Evolutionary conservation across 92 coral and sea anemone genomes (phyloP).

Genomic region (Desmophyllum pertusum): DNA sequence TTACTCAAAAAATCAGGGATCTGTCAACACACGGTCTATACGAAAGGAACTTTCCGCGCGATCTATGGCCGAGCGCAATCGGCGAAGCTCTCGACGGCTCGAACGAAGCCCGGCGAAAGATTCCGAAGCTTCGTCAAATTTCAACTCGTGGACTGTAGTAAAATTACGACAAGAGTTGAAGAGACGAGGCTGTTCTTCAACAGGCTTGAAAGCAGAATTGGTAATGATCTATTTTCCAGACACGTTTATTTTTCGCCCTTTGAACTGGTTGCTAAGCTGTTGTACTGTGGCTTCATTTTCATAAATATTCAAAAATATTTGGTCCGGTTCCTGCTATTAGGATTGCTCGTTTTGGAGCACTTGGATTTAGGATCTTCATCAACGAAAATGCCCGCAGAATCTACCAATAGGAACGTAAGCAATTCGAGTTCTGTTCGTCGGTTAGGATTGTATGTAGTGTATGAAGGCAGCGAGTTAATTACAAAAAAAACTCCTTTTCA

Average conservation of each 20-base stretch:
- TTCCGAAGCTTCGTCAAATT: conserved; percentile 58
- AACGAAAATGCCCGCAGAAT: conserved; percentile 54
- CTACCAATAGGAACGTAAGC: conserved; percentile 22
- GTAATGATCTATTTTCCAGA: conserved; percentile 41
- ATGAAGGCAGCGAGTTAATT: no score
- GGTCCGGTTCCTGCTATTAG: background rate
- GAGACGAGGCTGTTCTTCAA: conserved; percentile 57
- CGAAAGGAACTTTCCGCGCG: conserved; percentile 1
- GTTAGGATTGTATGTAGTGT: no score
- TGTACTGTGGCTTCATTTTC: background rate
- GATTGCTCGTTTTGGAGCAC: conserved; percentile 64
- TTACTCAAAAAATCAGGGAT: background rate
- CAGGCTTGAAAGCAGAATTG: conserved; percentile 90
- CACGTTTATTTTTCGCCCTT: background rate
- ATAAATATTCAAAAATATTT: conserved; percentile 16
- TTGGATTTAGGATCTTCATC: conserved; percentile 1
- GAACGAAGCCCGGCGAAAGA: conserved; percentile 73
- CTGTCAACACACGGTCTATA: background rate
- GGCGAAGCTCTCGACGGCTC: conserved; percentile 77
- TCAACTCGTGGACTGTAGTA: conserved; percentile 76
- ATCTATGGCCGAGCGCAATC: conserved; percentile 74
- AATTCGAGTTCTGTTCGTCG: background rate
- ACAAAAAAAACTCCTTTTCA: no score
- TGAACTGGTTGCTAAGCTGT: background rate
- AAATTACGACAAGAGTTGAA: conserved; percentile 78